phyloP scores from a whole-genome alignment of 2,797 vertebrate species.

The Gadopsis bispinosus region DNA sequence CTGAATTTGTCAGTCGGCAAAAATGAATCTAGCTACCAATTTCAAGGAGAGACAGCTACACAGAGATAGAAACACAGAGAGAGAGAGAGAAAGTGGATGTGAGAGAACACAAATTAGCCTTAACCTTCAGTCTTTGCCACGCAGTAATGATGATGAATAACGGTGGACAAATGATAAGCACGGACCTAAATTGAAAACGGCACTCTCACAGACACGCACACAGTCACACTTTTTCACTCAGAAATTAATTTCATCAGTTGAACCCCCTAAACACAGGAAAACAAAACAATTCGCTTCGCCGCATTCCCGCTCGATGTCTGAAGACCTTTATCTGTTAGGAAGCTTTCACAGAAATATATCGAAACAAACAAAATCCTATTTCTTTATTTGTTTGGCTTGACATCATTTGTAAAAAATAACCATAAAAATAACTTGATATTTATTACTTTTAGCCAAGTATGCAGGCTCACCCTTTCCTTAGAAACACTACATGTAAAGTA shows the following conservation, averaged over 20 bases:
- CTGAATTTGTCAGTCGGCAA: constrained; percentile 23
- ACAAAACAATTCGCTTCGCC: constrained; percentile 9
- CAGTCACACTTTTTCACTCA: background rate
- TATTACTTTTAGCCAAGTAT: background rate
- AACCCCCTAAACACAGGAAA: constrained; percentile 30
- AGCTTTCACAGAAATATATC: constrained; percentile 8
- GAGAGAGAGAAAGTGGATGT: constrained; percentile 18
- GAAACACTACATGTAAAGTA: background rate
- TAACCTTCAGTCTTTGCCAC: constrained; percentile 67
- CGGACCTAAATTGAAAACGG: constrained; percentile 47
- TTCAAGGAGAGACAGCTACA: background rate
- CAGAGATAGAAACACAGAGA: background rate
- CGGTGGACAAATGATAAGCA: constrained; percentile 53
- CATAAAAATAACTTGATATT: background rate
- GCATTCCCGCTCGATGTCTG: background rate
- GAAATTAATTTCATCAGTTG: constrained; percentile 22
- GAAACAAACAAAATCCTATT: background rate
- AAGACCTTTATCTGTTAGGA: background rate
- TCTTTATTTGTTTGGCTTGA: background rate
- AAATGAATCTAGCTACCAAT: constrained; percentile 3
- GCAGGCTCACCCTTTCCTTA: background rate
- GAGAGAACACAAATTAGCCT: constrained; percentile 50
- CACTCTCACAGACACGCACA: constrained; percentile 10
- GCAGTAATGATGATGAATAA: constrained; percentile 74
- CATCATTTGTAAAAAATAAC: background rate